phyloP scores from a whole-genome alignment of 2,113 vertebrate species.

The Tiliqua scincoides region DNA sequence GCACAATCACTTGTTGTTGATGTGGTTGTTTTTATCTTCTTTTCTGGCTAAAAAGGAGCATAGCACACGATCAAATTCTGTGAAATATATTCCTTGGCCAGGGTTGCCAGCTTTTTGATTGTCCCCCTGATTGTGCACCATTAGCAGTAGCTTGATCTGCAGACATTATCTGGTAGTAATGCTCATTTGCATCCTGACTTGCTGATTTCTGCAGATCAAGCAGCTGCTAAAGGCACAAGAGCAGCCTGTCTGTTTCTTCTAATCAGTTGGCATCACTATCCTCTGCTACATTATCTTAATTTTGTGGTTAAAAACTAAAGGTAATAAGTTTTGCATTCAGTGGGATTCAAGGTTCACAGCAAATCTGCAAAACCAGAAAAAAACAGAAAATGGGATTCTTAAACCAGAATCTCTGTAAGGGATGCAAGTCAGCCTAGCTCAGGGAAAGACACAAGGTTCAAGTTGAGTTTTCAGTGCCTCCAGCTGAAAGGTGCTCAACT shows the following conservation, averaged over 20 bases:
- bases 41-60: neutral
- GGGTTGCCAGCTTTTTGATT: neutral
- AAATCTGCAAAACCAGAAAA: neutral
- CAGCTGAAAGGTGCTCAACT: too few species aligned
- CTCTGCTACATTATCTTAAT: neutral
- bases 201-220: neutral
- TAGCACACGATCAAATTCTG: neutral
- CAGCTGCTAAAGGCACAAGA: neutral
- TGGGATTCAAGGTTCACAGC: neutral
- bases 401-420: neutral
- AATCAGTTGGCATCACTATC: neutral
- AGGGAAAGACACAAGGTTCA: too few species aligned
- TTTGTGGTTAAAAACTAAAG: neutral
- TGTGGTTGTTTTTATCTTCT: conserved; percentile 12
- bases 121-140: neutral
- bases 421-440: neutral
- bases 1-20: conserved; percentile 25
- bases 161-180: neutral
- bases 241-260: neutral
- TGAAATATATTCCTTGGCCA: neutral
- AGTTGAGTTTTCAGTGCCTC: too few species aligned
- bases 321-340: neutral
- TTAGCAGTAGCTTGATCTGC: neutral
- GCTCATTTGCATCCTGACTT: neutral
- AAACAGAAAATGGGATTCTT: neutral